Conservation (phyloP, 1,140 invertebrate species). For the Cydia fagiglandana region DNA sequence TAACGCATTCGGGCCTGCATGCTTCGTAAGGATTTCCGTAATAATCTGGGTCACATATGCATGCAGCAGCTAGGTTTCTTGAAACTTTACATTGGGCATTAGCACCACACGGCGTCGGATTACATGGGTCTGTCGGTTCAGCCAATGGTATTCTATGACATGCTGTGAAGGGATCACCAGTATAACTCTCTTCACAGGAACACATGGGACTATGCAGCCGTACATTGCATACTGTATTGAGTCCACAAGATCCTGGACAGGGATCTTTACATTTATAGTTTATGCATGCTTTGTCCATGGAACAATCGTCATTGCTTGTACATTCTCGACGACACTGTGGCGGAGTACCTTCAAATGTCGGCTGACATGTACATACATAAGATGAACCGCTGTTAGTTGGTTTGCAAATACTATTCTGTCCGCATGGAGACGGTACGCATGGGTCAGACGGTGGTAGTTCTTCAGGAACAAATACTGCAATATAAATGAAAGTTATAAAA, state of each 20-base stretch:
- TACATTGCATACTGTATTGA: conserved; percentile 83
- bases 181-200: conserved; percentile 81
- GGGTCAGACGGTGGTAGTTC: conserved; percentile 80
- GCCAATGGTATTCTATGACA: conserved; percentile 62
- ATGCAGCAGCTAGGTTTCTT: conserved; percentile 79
- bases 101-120: conserved; percentile 84
- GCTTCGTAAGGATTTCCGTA: conserved; percentile 81
- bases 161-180: conserved; percentile 71
- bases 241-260: conserved; percentile 85
- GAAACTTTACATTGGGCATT: conserved; percentile 82
- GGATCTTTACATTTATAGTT: conserved; percentile 86
- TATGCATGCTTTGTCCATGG: conserved; percentile 83
- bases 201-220: conserved; percentile 88
- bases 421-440: conserved; percentile 87
- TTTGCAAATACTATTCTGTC: conserved; percentile 84
- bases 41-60: conserved; percentile 85
- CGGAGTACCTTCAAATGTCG: conserved; percentile 84
- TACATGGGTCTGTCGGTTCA: conserved; percentile 79
- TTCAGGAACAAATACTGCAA: conserved; percentile 52
- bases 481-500: conserved; percentile 38
- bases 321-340: conserved; percentile 87
- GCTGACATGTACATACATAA: conserved; percentile 83
- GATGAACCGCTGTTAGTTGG: conserved; percentile 80
- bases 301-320: conserved; percentile 85
- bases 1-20: conserved; percentile 85